Percentiles rank a stretch among this genome's conserved stretches.
Evolutionary conservation across 2,888 invertebrate species (phyloP).

Genomic region (Lasius fuliginosus): DNA sequence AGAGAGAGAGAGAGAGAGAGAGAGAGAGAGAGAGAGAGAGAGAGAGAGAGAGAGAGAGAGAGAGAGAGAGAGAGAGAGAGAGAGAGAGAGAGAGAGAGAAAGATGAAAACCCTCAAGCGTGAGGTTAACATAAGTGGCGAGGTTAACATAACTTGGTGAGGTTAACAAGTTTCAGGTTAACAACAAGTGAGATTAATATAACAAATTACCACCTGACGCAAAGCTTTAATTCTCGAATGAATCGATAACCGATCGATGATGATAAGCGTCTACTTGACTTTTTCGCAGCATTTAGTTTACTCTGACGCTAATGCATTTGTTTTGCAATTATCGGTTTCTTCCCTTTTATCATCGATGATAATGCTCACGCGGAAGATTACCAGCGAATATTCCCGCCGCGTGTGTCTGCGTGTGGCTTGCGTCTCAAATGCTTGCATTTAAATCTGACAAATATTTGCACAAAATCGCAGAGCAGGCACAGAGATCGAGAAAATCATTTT

Average conservation of each 20-base stretch:
- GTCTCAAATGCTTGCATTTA: not conserved
- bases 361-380: constrained; percentile 26
- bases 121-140: no score
- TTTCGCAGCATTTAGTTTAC: constrained; percentile 21
- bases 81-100: no score
- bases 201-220: not conserved
- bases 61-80: no score
- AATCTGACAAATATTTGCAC: constrained; percentile 43
- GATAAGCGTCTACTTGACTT: constrained; percentile 2
- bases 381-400: not conserved
- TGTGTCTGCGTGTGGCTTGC: not conserved
- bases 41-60: no score
- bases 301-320: constrained; percentile 52
- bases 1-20: no score
- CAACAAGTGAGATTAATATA: no score
- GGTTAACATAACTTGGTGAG: no score
- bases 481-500: constrained; percentile 16
- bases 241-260: not conserved
- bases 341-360: constrained; percentile 21
- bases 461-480: constrained; percentile 4
- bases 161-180: no score
- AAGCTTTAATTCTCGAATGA: constrained; percentile 2
- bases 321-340: constrained; percentile 37
- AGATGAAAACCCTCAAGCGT: no score
- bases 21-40: no score